Evolutionary conservation across 53 echinoderm and acorn worm species (phyloP), one percentile per base, ranked within the genome.

Genomic region (Patiria pectinifera): DNA sequence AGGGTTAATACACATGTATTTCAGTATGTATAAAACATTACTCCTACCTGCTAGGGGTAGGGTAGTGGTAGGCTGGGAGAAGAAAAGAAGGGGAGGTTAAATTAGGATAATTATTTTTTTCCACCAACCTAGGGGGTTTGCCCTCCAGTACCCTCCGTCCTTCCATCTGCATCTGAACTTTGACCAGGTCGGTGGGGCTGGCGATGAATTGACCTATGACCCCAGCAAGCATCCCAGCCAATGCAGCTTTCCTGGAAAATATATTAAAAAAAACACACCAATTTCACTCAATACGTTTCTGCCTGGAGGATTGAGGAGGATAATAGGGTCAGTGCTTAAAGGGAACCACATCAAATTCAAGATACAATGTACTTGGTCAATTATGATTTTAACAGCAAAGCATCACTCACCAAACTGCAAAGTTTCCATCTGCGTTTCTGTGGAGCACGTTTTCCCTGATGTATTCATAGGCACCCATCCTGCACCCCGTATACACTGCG

Each of bases 81-180:
- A 7, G 66, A 11, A 66, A 0, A 66, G 3, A 18, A 18, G 66
- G 66, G 66, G 66, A 66, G 66, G 66, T 14, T 16, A 4, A 66
- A 66, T 66, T 53, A 0, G 19, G 66, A 66, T 66, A 4, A 70
- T 23, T 74, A 24, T 2, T 24, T 3, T 74, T 24, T n/a, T 74
- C 21, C 0, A 74, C 22, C 2, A 86, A 98, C 99, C 99, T 95
- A 0, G 99, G 99, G 58, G 96, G 96, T 79, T 95, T 98, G 45
- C 99, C 99, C 47, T 98, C 97, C 69, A 98, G 84, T 91, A 69
- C 91, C 92, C 96, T 95, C 63, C 95, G 90, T 6, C 99, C 99
- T 72, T 98, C 99, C 86, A 95, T 98, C 91, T 98, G 99, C 99
- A 98, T 98, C 91, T 96, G 94, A 84, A 98, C 99, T 91, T 98